Evolutionary conservation across 2,797 vertebrate genomes (phyloP).

Genomic region (Hippoglossus hippoglossus): DNA sequence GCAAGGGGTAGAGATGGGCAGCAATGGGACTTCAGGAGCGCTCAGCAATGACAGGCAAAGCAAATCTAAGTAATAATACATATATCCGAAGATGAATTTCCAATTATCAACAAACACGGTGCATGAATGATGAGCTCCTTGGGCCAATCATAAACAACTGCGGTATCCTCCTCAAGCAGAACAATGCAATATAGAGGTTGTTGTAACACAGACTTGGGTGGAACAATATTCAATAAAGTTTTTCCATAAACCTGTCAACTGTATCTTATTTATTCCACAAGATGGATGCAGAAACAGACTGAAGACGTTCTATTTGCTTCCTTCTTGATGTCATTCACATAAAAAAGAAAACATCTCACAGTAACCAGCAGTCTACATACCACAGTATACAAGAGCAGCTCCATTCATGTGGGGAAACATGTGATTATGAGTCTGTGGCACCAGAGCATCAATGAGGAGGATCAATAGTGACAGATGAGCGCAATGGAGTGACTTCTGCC

Average conservation of each 20-base stretch:
- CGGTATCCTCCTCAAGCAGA: not conserved
- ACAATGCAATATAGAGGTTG: not conserved
- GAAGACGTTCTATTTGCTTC: not conserved
- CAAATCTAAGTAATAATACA: constrained; percentile 37
- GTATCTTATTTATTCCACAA: not conserved
- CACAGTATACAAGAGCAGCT: constrained; percentile 3
- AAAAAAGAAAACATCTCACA: constrained; percentile 24
- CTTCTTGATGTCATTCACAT: constrained; percentile 14
- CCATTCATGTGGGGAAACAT: constrained; percentile 47
- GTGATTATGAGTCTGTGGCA: constrained; percentile 49
- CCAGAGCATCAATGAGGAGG: constrained; percentile 51
- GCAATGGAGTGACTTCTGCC: constrained; percentile 43
- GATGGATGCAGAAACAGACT: constrained; percentile 18
- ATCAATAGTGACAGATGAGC: constrained; percentile 61
- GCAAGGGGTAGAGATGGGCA: constrained; percentile 15
- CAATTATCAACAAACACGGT: constrained; percentile 17
- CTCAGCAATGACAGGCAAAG: not conserved
- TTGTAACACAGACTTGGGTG: not conserved
- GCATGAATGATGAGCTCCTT: not conserved
- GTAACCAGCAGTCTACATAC: not conserved
- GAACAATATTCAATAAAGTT: not conserved
- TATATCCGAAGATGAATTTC: constrained; percentile 15
- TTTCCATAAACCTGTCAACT: constrained; percentile 1
- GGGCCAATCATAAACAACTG: not conserved
- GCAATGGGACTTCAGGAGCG: constrained; percentile 1